Evolutionary conservation across 1,140 invertebrate genomes (phyloP), one percentile per base, ranked within the genome.

Genomic region (Battus philenor): DNA sequence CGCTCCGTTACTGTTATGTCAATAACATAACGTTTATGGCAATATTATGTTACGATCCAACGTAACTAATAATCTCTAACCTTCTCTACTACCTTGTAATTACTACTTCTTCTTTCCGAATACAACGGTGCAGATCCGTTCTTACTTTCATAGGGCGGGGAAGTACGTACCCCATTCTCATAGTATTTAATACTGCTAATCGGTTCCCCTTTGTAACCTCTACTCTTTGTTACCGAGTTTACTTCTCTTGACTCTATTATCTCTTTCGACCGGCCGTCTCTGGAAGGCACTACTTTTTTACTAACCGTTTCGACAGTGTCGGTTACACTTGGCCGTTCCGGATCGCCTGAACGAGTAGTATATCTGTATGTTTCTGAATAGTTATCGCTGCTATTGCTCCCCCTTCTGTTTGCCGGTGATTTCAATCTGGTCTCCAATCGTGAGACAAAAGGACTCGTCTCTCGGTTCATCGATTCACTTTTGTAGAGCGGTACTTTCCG

Each of bases 321-420:
- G 4, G 91, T 91, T 2, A 91, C 86, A 34, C 87, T 89, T 0
- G 90, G 90, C 51, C 89, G 71, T 9, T 86, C 70, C 0, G 90
- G 90, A 63, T 91, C 89, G 44, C 90, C 90, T 2, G 89, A 90
- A 39, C 88, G 86, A 5, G 90, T 90, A 1, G 89, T 90, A 51
- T 91, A 91, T 45, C 90, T 85, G 50, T 91, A 90, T 0, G 90
- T 92, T 68, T 92, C 91, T 1, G 90, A 90, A 60, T 90, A 93
- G 66, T 93, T 91, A 41, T 91, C 91, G 57, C 89, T 91, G 53
- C 87, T 89, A 50, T 87, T 86, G 61, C 89, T 91, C 26, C 90
- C 89, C 48, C 89, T 74, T 13, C 90, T 68, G 45, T 75, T 66
- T 34, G 74, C 70, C 10, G 83, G 75, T 2, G 82, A 76, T 54